These are phyloP conservation scores for Rhabdomys pumilio DNA, from an alignment of 2,797 vertebrate genomes.

Conservation along the genomic window DNA sequence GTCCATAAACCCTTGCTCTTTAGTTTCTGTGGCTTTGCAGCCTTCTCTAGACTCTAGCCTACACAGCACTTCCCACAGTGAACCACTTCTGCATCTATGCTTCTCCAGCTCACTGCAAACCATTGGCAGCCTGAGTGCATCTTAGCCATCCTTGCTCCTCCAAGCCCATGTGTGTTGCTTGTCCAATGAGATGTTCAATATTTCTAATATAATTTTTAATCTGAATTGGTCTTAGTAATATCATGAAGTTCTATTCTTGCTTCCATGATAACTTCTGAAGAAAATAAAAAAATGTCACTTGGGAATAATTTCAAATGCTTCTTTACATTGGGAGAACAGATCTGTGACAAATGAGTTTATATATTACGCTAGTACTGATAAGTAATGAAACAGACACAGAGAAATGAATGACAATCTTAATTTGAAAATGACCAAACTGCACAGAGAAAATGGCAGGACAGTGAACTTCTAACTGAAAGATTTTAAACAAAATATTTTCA, in stretches of 20 bases:
- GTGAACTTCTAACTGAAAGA: neutral
- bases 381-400: neutral
- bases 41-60: rapidly evolving
- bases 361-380: neutral
- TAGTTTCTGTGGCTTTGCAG: neutral
- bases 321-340: neutral
- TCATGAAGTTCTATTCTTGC: neutral
- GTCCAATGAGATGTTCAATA: neutral
- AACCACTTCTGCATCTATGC: neutral
- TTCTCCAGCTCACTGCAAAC: neutral
- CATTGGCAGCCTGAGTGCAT: rapidly evolving
- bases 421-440: neutral
- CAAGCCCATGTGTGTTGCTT: neutral
- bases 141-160: neutral
- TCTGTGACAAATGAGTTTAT: constrained; percentile 12
- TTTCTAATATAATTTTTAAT: neutral
- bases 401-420: neutral
- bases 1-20: neutral
- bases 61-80: rapidly evolving
- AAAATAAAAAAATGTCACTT: constrained; percentile 1
- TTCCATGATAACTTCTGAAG: constrained; percentile 4
- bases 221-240: constrained; percentile 10
- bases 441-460: neutral
- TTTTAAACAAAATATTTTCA: neutral
- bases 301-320: constrained; percentile 15